These are phyloP conservation scores for Bolborhynchus lineola DNA, from an alignment of 2,113 vertebrate species.

Conservation along the genomic window DNA sequence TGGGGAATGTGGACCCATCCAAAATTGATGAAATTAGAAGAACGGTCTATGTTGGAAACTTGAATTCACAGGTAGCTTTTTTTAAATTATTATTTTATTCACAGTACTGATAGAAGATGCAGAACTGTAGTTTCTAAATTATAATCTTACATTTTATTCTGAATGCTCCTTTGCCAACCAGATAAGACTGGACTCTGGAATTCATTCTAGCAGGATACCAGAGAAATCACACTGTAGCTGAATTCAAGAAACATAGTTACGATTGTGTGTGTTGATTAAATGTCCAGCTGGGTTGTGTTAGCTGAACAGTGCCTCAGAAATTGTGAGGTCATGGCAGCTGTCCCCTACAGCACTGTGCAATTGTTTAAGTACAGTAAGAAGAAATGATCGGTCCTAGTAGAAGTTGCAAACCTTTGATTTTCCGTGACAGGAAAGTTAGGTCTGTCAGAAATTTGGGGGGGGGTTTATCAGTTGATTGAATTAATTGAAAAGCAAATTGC, in stretches of 20 bases:
- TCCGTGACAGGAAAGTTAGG: not conserved
- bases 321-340: not conserved
- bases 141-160: not conserved
- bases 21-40: constrained; percentile 95
- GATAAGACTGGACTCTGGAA: not conserved
- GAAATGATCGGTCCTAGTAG: not conserved
- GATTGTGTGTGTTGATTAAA: not conserved
- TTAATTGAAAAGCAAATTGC: not conserved
- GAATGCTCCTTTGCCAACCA: not conserved
- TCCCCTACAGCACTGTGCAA: not conserved
- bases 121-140: not conserved
- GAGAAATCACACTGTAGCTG: not conserved
- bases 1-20: constrained; percentile 96
- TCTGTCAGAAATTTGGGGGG: not conserved
- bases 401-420: not conserved
- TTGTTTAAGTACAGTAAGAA: not conserved
- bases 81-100: not conserved
- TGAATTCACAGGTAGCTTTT: constrained; percentile 90
- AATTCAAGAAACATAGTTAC: not conserved
- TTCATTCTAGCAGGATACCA: not conserved
- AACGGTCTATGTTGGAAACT: constrained; percentile 94
- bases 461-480: not conserved
- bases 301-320: not conserved
- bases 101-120: not conserved
- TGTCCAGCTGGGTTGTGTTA: not conserved